Conservation (phyloP, 2,888 invertebrate genomes). For the Molanna angustata region DNA sequence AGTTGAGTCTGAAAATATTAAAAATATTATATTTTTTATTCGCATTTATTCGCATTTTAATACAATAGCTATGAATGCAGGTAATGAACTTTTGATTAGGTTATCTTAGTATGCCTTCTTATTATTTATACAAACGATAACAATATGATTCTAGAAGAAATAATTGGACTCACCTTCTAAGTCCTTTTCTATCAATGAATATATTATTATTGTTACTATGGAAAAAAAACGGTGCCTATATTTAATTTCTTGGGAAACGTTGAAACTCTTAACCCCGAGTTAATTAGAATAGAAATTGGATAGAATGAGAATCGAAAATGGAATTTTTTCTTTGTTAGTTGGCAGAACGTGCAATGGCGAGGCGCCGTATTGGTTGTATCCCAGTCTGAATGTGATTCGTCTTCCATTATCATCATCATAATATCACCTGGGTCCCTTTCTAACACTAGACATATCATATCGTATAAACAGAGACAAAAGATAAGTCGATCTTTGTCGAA, state of each 20-base stretch:
- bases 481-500: neutral
- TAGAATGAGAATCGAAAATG: slow-evolving; percentile 25
- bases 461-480: neutral
- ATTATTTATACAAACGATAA: no score
- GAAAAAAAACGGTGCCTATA: no score
- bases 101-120: no score
- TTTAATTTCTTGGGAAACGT: neutral
- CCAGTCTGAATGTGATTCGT: neutral
- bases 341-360: slow-evolving; percentile 18
- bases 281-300: slow-evolving; percentile 24
- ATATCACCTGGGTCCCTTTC: slow-evolving; percentile 5
- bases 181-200: no score
- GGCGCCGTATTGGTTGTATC: slow-evolving; percentile 19
- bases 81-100: no score
- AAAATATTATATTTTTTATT: no score
- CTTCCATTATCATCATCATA: neutral
- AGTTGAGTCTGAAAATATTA: no score
- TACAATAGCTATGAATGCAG: no score
- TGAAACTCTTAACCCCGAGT: slow-evolving; percentile 6
- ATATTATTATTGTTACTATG: no score
- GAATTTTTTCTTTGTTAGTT: slow-evolving; percentile 13
- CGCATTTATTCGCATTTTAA: no score
- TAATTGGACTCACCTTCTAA: no score
- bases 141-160: no score
- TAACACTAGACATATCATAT: slow-evolving; percentile 1